phyloP scores from a whole-genome alignment of 1,140 invertebrate genomes.

The Zeugodacus cucurbitae region DNA sequence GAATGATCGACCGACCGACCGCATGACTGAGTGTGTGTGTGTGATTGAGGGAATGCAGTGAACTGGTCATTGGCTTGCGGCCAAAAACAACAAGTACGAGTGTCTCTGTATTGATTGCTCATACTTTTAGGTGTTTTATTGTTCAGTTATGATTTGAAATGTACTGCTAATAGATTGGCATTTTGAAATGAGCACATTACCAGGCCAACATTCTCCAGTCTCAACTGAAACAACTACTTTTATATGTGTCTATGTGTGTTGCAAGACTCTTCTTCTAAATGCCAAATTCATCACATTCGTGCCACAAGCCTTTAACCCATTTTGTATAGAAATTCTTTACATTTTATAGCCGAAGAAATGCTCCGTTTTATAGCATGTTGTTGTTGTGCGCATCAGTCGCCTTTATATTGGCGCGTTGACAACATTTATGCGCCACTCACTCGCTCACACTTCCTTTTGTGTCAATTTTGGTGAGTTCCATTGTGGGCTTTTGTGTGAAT shows the following conservation, averaged over 20 bases:
- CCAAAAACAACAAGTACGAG: background rate
- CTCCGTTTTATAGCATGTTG: background rate
- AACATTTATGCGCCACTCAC: slow-evolving; percentile 1
- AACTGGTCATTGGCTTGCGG: background rate
- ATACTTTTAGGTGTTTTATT: slow-evolving; percentile 15
- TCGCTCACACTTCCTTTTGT: background rate
- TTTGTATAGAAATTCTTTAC: background rate
- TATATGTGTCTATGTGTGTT: background rate
- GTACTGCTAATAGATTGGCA: background rate
- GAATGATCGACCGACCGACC: background rate
- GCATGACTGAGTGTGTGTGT: background rate
- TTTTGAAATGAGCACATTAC: background rate
- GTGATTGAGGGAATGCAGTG: background rate
- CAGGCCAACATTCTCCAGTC: background rate
- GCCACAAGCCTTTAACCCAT: background rate
- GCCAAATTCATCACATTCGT: background rate
- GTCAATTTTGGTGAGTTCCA: background rate
- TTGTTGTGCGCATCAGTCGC: background rate
- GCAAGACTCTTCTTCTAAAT: background rate
- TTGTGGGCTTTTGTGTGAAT: background rate
- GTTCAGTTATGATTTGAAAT: slow-evolving; percentile 3
- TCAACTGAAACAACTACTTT: background rate
- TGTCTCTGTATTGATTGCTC: background rate
- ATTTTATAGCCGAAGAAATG: background rate
- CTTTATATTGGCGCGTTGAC: background rate